phyloP scores from a whole-genome alignment of 2,888 invertebrate species.

The Luffia ferchaultella region DNA sequence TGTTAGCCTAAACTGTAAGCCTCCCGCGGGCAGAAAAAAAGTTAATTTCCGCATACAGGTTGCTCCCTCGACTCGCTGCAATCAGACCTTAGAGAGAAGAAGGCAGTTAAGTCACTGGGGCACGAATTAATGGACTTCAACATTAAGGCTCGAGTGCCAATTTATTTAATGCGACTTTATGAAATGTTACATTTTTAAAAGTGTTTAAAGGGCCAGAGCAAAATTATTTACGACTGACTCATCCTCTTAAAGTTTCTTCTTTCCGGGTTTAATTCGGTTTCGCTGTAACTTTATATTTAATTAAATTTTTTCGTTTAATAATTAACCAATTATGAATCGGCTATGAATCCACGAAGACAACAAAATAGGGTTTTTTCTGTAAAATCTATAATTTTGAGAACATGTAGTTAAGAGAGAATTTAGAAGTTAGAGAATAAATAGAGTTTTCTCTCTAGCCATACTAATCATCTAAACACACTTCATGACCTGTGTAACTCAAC shows the following conservation, averaged over 20 bases:
- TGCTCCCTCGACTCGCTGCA: conserved; percentile 2
- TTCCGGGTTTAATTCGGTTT: no score
- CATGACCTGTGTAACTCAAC: no score
- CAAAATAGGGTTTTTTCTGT: no score
- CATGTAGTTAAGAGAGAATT: no score
- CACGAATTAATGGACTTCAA: conserved; percentile 29
- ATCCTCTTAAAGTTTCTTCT: background rate
- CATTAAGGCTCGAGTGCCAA: conserved; percentile 27
- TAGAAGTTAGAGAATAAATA: no score
- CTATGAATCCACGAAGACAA: no score
- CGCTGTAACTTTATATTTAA: no score
- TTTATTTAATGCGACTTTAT: conserved; percentile 23
- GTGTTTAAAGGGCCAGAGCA: background rate
- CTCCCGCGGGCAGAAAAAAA: conserved; percentile 1
- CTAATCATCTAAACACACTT: no score
- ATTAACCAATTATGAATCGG: no score
- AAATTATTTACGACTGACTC: background rate
- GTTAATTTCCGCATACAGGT: conserved; percentile 6
- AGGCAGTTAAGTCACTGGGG: conserved; percentile 9
- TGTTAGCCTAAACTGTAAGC: background rate
- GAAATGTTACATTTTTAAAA: conserved; percentile 13
- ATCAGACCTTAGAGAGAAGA: background rate
- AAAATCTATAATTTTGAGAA: no score
- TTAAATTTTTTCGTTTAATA: no score
- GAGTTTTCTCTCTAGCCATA: no score